Percentiles rank a stretch among this genome's conserved stretches.
Conservation (phyloP, 2,888 invertebrate species). For the Pegoplata infirma region DNA sequence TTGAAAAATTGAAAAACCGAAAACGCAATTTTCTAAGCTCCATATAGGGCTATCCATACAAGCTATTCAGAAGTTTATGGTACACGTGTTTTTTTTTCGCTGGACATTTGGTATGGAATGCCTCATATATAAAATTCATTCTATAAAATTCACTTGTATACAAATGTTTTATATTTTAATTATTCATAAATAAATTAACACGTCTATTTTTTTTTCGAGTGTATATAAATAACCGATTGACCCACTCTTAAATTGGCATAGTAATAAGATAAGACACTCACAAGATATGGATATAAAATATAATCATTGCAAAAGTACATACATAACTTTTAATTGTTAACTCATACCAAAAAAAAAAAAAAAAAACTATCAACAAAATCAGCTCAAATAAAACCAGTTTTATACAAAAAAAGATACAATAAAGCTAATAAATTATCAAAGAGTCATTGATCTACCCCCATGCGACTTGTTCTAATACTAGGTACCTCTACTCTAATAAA, state of each 20-base stretch:
- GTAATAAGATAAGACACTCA: background rate
- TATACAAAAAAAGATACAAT: background rate
- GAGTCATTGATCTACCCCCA: slow-evolving; percentile 23
- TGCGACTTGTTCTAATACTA: too few relatives aligned
- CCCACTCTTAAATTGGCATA: slow-evolving; percentile 15
- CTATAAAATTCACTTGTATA: too few relatives aligned
- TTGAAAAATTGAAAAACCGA: too few relatives aligned
- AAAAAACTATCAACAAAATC: background rate
- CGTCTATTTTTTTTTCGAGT: background rate
- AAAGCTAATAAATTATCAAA: background rate
- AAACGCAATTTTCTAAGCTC: too few relatives aligned
- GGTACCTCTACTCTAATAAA: too few relatives aligned
- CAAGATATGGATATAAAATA: background rate
- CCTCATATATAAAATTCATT: too few relatives aligned
- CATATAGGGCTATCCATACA: too few relatives aligned
- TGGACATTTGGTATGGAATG: too few relatives aligned
- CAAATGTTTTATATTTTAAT: too few relatives aligned
- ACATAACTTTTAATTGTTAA: background rate
- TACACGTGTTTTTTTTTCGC: too few relatives aligned
- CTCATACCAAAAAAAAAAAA: background rate
- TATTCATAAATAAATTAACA: too few relatives aligned
- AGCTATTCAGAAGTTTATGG: too few relatives aligned
- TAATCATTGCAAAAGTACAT: slow-evolving; percentile 10
- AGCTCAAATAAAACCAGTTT: background rate
- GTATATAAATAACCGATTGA: slow-evolving; percentile 19